Conservation (phyloP, 2,888 invertebrate species). For the Dynastes maya region DNA sequence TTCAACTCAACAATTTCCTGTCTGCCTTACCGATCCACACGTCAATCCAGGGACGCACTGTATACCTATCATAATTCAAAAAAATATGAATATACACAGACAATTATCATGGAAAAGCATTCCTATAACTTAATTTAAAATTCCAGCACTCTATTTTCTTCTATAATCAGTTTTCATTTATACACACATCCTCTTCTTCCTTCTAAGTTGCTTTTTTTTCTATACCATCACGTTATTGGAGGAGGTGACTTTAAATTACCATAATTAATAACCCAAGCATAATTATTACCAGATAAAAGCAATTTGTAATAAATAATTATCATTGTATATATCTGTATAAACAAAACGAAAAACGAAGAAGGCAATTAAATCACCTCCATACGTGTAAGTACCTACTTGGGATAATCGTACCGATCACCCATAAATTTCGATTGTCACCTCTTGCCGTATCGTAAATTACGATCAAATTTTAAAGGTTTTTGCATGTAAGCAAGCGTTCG, state of each 20-base stretch:
- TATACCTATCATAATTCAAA: no score
- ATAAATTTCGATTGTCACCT: constrained; percentile 17
- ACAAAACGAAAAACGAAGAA: not conserved
- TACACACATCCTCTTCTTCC: not conserved
- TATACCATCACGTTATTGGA: constrained; percentile 4
- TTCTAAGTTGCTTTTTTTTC: not conserved
- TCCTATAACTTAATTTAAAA: no score
- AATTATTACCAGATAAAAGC: constrained; percentile 31
- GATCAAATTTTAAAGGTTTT: constrained; percentile 5
- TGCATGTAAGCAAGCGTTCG: not conserved
- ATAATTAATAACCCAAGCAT: constrained; percentile 27
- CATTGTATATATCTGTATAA: not conserved
- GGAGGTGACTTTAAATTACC: constrained; percentile 36
- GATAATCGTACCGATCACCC: not conserved
- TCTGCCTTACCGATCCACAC: no score
- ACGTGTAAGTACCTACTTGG: not conserved
- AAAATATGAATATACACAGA: no score
- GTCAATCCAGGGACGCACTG: no score
- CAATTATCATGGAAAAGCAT: no score
- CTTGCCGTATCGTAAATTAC: constrained; percentile 11
- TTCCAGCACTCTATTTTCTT: no score
- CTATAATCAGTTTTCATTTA: constrained; percentile 12
- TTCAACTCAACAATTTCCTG: no score
- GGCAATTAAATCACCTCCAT: constrained; percentile 13
- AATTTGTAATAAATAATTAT: constrained; percentile 43